Base-by-base conservation (phyloP, 2,797 vertebrate species). In the Siniperca scherzeri region DNA sequence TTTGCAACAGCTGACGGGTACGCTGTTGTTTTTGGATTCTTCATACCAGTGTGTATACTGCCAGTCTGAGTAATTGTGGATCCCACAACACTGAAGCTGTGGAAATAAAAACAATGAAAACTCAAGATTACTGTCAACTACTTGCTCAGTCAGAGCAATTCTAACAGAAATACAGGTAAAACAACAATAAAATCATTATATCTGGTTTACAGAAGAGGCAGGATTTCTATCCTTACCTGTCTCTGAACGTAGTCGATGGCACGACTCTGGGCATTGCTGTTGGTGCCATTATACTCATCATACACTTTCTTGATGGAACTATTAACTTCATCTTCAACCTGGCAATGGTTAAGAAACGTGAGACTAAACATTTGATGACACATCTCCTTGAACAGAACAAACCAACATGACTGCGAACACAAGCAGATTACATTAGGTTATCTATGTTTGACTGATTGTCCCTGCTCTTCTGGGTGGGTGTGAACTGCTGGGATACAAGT, bases 171-270 rank as follows among this genome's bases (percentile, higher is more conserved):
- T 7, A 14, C n/a, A 66, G 40, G 2, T 30, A 7, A 0, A 73
- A n/a, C 46, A 50, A 8, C 1, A 60, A 22, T 4, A 33, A 9
- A 22, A 42, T 27, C 10, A 66, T 62, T 40, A 17, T 6, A 38
- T 64, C 22, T 33, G 38, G 27, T 40, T 86, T 19, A 70, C 46
- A 55, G 9, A 27, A 25, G 6, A 72, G 57, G 48, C 7, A 3
- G 25, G 21, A 50, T 30, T 27, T 72, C 21, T 56, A 56, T 86
- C 66, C 96, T 95, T 86, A 99, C 98, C 97, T 99, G 98, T 91
- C 97, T 97, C 93, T 99, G 98, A 80, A 98, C 94, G 27, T 99
- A 99, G 94, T 99, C 98, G 68, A 99, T 99, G 66, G 98, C 98
- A 30, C 98, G 97, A 80, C 98, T 99, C 64, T 97, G 97, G 30